phyloP scores from a whole-genome alignment of 1,140 invertebrate genomes.

The Chrysopa pallens region DNA sequence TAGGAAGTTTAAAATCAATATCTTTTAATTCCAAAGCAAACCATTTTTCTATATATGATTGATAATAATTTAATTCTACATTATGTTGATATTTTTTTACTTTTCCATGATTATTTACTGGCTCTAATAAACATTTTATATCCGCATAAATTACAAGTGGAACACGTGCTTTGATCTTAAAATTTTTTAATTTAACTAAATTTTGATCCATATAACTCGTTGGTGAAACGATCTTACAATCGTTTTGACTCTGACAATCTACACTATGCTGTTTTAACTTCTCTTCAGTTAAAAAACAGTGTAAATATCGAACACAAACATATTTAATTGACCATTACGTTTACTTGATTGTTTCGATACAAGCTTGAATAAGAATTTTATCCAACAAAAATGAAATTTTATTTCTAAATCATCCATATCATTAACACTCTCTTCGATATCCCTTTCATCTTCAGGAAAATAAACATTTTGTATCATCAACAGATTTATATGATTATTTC shows the following conservation, averaged over 20 bases:
- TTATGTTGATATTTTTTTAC: too few species aligned
- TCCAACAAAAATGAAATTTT: constrained; percentile 14
- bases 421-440: constrained; percentile 1
- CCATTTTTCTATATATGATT: too few species aligned
- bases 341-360: constrained; percentile 11
- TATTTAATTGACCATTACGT: constrained; percentile 8
- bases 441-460: constrained; percentile 5
- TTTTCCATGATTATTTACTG: too few species aligned
- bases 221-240: neutral
- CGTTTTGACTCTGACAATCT: constrained; percentile 5
- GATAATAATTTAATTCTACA: too few species aligned
- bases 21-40: too few species aligned
- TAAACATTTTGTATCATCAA: constrained; percentile 11
- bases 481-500: constrained; percentile 12
- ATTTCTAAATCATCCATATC: constrained; percentile 1
- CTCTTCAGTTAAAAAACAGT: constrained; percentile 10
- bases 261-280: constrained; percentile 10
- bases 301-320: constrained; percentile 15
- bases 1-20: too few species aligned
- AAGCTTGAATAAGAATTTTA: constrained; percentile 14
- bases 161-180: neutral
- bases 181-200: neutral
- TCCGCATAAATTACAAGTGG: too few species aligned
- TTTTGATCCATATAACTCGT: neutral
- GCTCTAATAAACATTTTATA: too few species aligned